Base-by-base conservation (phyloP, 2,797 vertebrate genomes). In the Chaunax sp. region DNA sequence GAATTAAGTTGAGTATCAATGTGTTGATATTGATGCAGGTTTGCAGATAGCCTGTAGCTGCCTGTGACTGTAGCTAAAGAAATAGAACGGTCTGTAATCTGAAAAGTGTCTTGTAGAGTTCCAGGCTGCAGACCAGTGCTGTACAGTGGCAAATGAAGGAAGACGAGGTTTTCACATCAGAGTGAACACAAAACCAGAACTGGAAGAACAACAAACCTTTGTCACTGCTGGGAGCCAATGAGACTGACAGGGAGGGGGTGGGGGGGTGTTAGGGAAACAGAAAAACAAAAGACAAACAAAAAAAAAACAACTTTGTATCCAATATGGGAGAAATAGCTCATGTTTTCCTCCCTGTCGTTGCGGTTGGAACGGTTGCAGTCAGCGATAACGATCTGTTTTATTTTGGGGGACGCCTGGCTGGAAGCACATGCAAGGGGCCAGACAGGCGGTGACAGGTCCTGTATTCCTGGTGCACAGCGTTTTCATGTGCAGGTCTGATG, bases 391-490 rank as follows among this genome's bases (percentile, higher is more conserved):
- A 87, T 88, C 58, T 51, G 82, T 86, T 91, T 88, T 90, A 90
- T 90, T 92, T 90, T 78, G 81, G 85, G 82, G 81, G 67, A 55
- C 66, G 73, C 73, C 72, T 76, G 80, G 63, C 81, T 89, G 72
- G 75, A 72, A 86, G 86, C 70, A 19, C 69, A 74, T 53, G 67
- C 72, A 68, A 75, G 74, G 69, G 52, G 73, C n/a, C 82, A 89
- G 84, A 81, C 88, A 87, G 75, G 80, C 82, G 23, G 71, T 90
- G 90, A 89, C 91, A 89, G 90, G 84, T 89, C 80, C 78, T 89
- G 82, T 87, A 86, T 86, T 87, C 82, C 86, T 86, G 77, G 76
- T 80, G 80, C 72, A 79, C 72, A 75, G 78, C 77, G 9, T 71
- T 64, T 65, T 82, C 68, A 60, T 81, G 80, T 77, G 80, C 80